Base-by-base conservation (phyloP, 1,140 invertebrate species). In the Lepidurus arcticus region DNA sequence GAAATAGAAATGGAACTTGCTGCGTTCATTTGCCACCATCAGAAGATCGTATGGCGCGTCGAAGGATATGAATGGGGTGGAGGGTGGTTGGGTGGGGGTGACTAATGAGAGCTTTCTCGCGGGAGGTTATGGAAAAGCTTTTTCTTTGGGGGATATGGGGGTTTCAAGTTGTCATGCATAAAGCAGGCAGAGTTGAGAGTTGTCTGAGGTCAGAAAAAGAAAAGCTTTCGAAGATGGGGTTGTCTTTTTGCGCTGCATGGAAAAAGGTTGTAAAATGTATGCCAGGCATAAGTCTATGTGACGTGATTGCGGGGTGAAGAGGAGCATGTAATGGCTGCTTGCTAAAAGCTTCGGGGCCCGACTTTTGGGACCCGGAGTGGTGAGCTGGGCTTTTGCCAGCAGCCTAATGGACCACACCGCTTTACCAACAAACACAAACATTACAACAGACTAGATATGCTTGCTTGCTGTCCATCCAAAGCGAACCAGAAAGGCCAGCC, bases 361-460 rank as follows among this genome's bases (percentile, higher is more conserved):
- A 21, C 53, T 65, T 21, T 1, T 65, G 34, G 34, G 34, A 34
- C 34, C 34, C 34, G 34, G 53, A 65, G 53, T 65, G 53, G 53
- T 65, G 53, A 65, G 16, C 53, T 65, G 53, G 53, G 53, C 16
- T 65, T 65, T 65, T 65, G 53, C 53, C 53, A 65, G 53, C 53
- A 65, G 53, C 53, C 53, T 65, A 65, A 65, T 65, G 53, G 53
- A 65, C 53, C 53, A 65, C 53, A 65, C 53, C 53, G 53, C 53
- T 65, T 65, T 65, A 65, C 53, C 53, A 13, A 21, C 53, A 65
- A 65, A 65, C 53, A 65, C 53, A 65, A 65, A 65, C 53, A 65
- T 65, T 65, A 65, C 53, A 13, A 65, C 53, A 65, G 21, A n/a
- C 53, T 21, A 65, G 53, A 65, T 65, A 65, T 65, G 53, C 53